phyloP scores from a whole-genome alignment of 1,140 invertebrate species.

The Stegodyphus mimosarum region DNA sequence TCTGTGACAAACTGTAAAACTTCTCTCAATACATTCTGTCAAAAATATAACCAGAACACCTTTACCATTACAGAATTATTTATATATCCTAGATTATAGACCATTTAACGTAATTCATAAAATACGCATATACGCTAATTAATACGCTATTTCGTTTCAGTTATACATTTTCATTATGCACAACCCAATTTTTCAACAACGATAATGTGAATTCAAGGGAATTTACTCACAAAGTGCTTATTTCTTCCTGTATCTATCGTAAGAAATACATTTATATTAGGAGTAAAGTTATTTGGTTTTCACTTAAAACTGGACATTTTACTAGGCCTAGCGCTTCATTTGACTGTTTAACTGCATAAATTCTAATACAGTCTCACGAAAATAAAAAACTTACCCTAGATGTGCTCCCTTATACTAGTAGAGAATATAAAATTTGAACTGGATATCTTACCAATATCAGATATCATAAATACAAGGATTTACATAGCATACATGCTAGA shows the following conservation, averaged over 20 bases:
- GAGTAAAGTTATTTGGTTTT: conserved; percentile 28
- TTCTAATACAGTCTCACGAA: not conserved
- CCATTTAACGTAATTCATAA: too few species aligned
- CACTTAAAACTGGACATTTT: not conserved
- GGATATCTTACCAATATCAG: too few species aligned
- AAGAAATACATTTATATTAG: conserved; percentile 49
- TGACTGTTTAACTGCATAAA: conserved; percentile 13
- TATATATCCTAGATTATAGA: too few species aligned
- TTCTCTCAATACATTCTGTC: too few species aligned
- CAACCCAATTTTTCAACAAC: conserved; percentile 4
- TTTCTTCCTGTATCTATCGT: conserved; percentile 15
- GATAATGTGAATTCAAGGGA: conserved; percentile 43
- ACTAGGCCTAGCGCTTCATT: conserved; percentile 7
- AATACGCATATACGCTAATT: too few species aligned
- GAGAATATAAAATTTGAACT: not conserved
- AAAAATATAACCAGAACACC: too few species aligned
- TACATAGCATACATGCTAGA: conserved; percentile 9
- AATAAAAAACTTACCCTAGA: not conserved
- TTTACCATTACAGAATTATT: too few species aligned
- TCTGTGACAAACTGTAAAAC: too few species aligned
- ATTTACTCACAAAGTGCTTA: conserved; percentile 45
- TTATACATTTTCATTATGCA: not conserved
- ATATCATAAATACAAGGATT: conserved; percentile 14
- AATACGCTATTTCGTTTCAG: too few species aligned
- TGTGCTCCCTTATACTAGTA: not conserved